Evolutionary conservation across 2,113 vertebrate species (phyloP).

Genomic region (Ceyx cyanopectus): DNA sequence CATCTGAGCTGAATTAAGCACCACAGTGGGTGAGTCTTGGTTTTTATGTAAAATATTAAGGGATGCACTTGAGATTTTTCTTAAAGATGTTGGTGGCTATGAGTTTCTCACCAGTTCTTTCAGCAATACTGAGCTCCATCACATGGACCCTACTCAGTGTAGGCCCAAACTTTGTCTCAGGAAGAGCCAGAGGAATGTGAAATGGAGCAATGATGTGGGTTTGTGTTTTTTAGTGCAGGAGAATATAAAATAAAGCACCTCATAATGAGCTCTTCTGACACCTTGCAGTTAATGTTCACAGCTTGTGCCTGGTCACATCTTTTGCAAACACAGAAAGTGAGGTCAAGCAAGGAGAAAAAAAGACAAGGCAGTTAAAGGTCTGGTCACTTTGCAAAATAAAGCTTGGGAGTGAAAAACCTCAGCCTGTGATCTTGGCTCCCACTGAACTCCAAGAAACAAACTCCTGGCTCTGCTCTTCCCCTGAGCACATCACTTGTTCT

Average conservation of each 20-base stretch:
- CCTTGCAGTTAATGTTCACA: neutral
- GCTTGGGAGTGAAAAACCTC: neutral
- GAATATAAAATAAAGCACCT: neutral
- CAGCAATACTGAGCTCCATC: neutral
- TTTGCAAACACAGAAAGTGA: neutral
- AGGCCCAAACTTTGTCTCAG: neutral
- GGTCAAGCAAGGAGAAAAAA: neutral
- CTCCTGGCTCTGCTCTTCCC: too few relatives aligned
- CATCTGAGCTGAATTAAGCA: neutral
- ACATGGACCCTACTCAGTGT: accelerated
- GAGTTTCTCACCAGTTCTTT: neutral
- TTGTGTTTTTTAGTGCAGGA: neutral
- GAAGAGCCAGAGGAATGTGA: neutral
- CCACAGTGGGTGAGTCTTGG: neutral
- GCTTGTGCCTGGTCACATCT: neutral
- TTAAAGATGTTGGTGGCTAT: neutral
- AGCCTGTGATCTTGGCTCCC: neutral
- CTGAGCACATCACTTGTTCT: neutral
- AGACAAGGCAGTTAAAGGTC: neutral
- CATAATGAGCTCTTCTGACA: neutral
- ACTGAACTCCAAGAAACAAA: neutral
- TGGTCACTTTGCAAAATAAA: neutral
- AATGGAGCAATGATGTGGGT: neutral
- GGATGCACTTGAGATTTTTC: neutral
- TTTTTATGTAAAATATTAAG: neutral